Percentiles rank a stretch among this genome's conserved stretches.
phyloP scores from a whole-genome alignment of 2,113 vertebrate species.

The Passer montanus region DNA sequence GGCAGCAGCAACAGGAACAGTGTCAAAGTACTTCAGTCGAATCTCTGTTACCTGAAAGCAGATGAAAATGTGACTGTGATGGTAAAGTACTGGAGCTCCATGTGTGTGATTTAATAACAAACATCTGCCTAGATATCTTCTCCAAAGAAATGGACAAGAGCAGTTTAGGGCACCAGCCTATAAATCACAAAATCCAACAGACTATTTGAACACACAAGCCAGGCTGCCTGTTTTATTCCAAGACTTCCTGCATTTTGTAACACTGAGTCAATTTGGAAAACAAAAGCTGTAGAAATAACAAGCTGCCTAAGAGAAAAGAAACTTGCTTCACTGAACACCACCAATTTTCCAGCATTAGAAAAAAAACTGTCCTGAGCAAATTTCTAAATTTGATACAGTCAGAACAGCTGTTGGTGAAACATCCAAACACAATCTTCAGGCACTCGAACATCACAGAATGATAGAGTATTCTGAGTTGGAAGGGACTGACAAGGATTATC shows the following conservation, averaged over 20 bases:
- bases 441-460: not conserved
- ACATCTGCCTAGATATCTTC: not conserved
- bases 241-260: not conserved
- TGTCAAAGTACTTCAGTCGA: constrained; percentile 97
- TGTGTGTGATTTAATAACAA: not conserved
- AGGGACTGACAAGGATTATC: not conserved
- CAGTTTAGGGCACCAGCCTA: not conserved
- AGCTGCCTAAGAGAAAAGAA: not conserved
- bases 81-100: not conserved
- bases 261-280: not conserved
- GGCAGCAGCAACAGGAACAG: constrained; percentile 93
- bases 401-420: not conserved
- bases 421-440: not conserved
- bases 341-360: not conserved
- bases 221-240: not conserved
- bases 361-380: not conserved
- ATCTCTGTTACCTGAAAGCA: constrained; percentile 92
- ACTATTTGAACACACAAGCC: not conserved
- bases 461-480: not conserved
- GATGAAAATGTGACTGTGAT: not conserved
- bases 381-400: not conserved
- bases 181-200: not conserved
- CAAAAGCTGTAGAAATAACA: not conserved
- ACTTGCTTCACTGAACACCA: not conserved
- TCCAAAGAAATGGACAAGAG: not conserved